Base-by-base conservation (phyloP, 1,140 invertebrate species). In the Metopolophium dirhodum region DNA sequence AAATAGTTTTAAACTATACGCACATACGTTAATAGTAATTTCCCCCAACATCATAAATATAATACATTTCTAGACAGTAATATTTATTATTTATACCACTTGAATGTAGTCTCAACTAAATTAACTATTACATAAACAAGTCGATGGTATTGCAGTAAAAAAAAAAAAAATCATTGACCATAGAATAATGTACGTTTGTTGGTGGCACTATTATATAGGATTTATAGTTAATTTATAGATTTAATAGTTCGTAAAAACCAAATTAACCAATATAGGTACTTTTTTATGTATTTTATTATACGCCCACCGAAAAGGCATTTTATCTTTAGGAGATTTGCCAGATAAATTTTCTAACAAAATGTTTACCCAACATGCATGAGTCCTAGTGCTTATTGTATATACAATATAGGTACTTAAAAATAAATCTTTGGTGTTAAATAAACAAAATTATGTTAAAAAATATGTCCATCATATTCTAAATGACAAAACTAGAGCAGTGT, bases 321-420 rank as follows among this genome's bases (percentile, higher is more conserved):
- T 51, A 88, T 90, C 8, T 90, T 90, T 37, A 61, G 89, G 41
- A 68, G 14, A n/a, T 20, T 30, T 90, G 89, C 89, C 89, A 90
- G 26, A 61, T n/a, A 68, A n/a, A 20, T 68, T 61, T 3, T 57
- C 14, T 68, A 45, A 45, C 26, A 47, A 90, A 90, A 90, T 68
- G 22, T 68, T 90, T 45, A 90, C 30, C 23, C 45, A 68, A 68
- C 20, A 30, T 90, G 6, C 6, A 61, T 8, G 54, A 90, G 86
- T 51, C 47, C 2, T 26, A 26, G 47, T 51, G 18, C 2, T 18
- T 8, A n/a, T 87, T 87, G 45, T 18, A 49, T 47, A n/a, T 49
- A 49, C 45, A 87, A 49, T 7, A 49, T 30, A 88, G 7, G 35
- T 83, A 51, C 47, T 89, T 57, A 89, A 54, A 89, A 57, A 89